These are phyloP conservation scores for Xanthia icteritia DNA, from an alignment of 2,888 invertebrate species.

Conservation along the genomic window DNA sequence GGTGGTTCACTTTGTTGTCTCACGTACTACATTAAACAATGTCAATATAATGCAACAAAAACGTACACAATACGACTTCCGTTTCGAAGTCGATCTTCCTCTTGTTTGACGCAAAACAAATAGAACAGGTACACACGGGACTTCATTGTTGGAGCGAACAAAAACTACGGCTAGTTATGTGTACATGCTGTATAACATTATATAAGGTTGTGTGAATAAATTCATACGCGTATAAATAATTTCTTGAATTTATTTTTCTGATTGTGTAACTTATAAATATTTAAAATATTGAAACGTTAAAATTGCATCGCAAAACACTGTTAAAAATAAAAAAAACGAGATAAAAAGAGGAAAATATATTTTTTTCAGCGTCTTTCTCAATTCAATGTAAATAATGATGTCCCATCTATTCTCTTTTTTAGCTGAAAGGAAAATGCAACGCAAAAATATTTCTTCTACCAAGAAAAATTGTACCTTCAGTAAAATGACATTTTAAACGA, in stretches of 20 bases:
- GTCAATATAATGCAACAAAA: constrained; percentile 71
- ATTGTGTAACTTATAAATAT: neutral
- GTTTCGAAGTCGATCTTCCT: constrained; percentile 71
- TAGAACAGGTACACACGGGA: constrained; percentile 70
- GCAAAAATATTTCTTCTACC: neutral
- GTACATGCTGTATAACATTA: constrained; percentile 7
- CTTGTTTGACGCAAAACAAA: constrained; percentile 72
- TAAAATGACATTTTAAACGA: constrained; percentile 13
- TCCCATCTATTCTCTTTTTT: constrained; percentile 4
- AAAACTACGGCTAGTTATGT: constrained; percentile 54
- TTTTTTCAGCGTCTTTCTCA: constrained; percentile 22
- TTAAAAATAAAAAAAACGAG: neutral
- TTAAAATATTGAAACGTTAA: neutral
- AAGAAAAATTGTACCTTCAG: constrained; percentile 4
- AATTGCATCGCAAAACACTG: constrained; percentile 7
- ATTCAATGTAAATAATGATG: constrained; percentile 36
- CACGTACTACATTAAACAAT: constrained; percentile 65
- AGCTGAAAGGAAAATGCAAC: constrained; percentile 22
- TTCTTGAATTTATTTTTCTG: neutral
- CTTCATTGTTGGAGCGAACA: constrained; percentile 70
- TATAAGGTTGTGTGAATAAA: constrained; percentile 32
- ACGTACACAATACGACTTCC: constrained; percentile 76
- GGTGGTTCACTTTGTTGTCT: constrained; percentile 36
- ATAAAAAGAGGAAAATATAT: constrained; percentile 12
- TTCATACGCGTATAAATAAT: constrained; percentile 9